Percentiles rank a stretch among this genome's conserved stretches.
Conservation (phyloP, 2,888 invertebrate genomes). For the Apantesis nais region DNA sequence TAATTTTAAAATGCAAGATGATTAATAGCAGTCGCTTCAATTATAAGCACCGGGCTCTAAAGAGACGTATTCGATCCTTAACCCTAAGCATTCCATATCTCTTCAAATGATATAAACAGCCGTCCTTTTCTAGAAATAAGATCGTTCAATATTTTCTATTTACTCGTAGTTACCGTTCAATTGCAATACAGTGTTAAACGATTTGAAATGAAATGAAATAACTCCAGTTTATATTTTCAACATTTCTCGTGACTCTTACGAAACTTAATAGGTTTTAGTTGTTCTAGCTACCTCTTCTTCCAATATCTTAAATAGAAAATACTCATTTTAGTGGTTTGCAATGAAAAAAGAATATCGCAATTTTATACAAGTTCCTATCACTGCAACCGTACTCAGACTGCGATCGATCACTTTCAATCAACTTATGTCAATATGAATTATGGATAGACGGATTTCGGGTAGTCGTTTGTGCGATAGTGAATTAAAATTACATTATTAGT, state of each 20-base stretch:
- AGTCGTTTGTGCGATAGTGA: conserved; percentile 23
- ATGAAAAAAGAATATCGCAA: conserved; percentile 41
- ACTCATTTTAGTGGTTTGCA: conserved; percentile 29
- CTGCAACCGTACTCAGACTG: conserved; percentile 37
- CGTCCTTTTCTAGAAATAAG: background rate
- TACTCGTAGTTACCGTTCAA: background rate
- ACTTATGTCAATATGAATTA: conserved; percentile 50
- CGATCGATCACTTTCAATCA: conserved; percentile 48
- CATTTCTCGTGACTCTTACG: conserved; percentile 16
- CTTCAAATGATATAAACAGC: background rate
- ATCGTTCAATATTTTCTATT: background rate
- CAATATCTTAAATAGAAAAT: conserved; percentile 35
- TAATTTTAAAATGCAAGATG: too few relatives aligned
- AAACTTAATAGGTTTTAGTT: conserved; percentile 19
- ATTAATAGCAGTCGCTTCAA: background rate
- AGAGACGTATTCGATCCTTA: background rate
- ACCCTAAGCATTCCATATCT: background rate
- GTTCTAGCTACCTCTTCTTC: conserved; percentile 28
- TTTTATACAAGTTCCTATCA: conserved; percentile 50
- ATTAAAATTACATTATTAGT: conserved; percentile 45
- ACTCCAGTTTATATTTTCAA: background rate
- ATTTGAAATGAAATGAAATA: background rate
- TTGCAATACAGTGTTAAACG: background rate
- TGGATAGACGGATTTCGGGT: conserved; percentile 45
- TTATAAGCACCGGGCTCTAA: background rate